Percentiles rank a stretch among this genome's conserved stretches.
Conservation (phyloP, 2,888 invertebrate genomes). For the Papilio demoleus region DNA sequence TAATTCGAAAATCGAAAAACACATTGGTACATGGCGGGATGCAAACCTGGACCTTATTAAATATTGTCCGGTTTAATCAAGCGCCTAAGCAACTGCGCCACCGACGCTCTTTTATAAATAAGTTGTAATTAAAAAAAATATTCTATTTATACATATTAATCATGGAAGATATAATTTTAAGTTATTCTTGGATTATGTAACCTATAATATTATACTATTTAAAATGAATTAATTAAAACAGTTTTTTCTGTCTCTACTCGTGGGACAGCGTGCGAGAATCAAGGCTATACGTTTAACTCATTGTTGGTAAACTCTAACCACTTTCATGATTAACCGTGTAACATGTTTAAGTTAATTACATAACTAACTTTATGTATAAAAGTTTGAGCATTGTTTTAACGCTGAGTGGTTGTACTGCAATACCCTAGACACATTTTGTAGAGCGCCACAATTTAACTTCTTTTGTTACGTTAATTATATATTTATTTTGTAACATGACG, state of each 20-base stretch:
- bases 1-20: too few relatives aligned
- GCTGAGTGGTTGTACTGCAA: neutral
- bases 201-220: too few relatives aligned
- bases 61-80: too few relatives aligned
- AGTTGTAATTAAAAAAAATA: too few relatives aligned
- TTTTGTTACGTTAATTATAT: neutral
- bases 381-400: slow-evolving; percentile 4
- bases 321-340: slow-evolving; percentile 15
- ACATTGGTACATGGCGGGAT: too few relatives aligned
- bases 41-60: too few relatives aligned
- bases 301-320: slow-evolving; percentile 29
- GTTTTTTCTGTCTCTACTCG: slow-evolving; percentile 37
- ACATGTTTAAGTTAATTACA: slow-evolving; percentile 24
- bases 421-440: neutral
- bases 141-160: too few relatives aligned
- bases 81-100: too few relatives aligned
- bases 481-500: neutral
- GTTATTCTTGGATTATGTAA: too few relatives aligned
- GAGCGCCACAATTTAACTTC: neutral
- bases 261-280: neutral
- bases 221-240: neutral
- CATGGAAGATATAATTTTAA: too few relatives aligned
- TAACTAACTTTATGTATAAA: slow-evolving; percentile 22
- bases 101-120: too few relatives aligned
- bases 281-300: slow-evolving; percentile 25